phyloP scores from a whole-genome alignment of 2,113 vertebrate species.

The Salvator merianae region DNA sequence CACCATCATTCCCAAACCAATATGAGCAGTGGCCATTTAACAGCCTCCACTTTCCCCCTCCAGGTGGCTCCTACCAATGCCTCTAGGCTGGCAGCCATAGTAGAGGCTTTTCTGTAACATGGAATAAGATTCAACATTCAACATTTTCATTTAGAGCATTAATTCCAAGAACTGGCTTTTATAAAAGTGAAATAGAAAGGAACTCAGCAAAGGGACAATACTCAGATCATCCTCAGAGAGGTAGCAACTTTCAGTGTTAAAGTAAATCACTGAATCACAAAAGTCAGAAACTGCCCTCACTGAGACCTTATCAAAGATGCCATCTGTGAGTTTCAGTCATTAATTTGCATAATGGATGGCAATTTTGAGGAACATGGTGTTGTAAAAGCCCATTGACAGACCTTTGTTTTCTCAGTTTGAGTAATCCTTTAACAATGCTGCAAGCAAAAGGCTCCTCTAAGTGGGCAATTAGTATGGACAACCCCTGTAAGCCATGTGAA shows the following conservation, averaged over 20 bases:
- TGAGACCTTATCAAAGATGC: constrained; percentile 1
- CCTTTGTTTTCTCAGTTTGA: constrained; percentile 40
- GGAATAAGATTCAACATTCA: too few relatives aligned
- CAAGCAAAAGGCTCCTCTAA: constrained; percentile 32
- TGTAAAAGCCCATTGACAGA: constrained; percentile 28
- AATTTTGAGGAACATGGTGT: constrained; percentile 51
- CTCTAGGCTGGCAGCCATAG: too few relatives aligned
- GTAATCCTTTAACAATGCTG: constrained; percentile 8
- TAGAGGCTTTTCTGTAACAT: too few relatives aligned
- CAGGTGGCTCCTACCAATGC: too few relatives aligned
- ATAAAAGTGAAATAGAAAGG: background rate
- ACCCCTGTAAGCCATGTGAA: constrained; percentile 4
- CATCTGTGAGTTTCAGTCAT: constrained; percentile 46
- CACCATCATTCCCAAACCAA: too few relatives aligned
- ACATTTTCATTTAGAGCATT: too few relatives aligned
- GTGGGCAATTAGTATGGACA: constrained; percentile 36
- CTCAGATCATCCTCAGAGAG: constrained; percentile 5
- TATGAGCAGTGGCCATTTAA: too few relatives aligned
- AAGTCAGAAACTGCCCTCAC: constrained; percentile 22
- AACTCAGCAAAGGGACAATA: background rate
- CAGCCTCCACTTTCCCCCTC: too few relatives aligned
- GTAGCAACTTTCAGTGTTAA: constrained; percentile 9
- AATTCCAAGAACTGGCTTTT: background rate
- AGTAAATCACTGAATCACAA: constrained; percentile 12
- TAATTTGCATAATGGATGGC: constrained; percentile 57